These are phyloP conservation scores for Agonopterix arenella DNA, from an alignment of 2,888 invertebrate species.

Conservation along the genomic window DNA sequence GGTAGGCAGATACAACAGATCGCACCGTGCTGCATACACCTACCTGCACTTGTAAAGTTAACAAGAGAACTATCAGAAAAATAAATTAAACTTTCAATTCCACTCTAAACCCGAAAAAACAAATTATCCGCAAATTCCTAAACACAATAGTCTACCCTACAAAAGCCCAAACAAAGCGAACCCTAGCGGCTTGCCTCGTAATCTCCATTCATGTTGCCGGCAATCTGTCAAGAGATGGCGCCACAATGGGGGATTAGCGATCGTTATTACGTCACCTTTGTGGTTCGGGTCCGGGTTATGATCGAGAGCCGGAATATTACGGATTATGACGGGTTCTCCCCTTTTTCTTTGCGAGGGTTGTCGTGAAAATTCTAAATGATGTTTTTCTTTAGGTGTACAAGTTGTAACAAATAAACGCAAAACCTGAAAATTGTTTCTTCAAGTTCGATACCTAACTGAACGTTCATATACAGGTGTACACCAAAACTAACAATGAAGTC, in stretches of 20 bases:
- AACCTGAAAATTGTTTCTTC: too few species aligned
- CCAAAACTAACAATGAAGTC: too few species aligned
- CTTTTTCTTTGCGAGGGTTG: constrained; percentile 22
- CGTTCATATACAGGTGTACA: too few species aligned
- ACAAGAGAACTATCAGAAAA: too few species aligned
- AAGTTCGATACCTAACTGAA: too few species aligned
- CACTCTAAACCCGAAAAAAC: constrained; percentile 4
- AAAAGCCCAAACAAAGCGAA: constrained; percentile 55
- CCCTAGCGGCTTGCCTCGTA: constrained; percentile 43
- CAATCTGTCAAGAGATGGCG: constrained; percentile 74
- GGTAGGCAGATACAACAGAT: too few species aligned
- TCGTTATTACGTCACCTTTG: constrained; percentile 72
- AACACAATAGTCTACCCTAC: constrained; percentile 53
- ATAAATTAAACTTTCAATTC: too few species aligned
- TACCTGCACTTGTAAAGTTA: too few species aligned
- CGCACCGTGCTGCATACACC: too few species aligned
- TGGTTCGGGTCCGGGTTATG: constrained; percentile 54
- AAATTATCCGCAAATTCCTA: constrained; percentile 23
- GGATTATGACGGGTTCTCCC: constrained; percentile 69
- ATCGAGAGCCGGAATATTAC: constrained; percentile 69
- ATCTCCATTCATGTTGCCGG: constrained; percentile 61
- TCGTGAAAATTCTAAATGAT: not conserved
- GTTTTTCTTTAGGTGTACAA: too few species aligned
- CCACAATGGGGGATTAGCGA: constrained; percentile 71
- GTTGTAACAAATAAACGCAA: too few species aligned